phyloP scores from a whole-genome alignment of 2,888 invertebrate species.

The Leistus spinibarbis region DNA sequence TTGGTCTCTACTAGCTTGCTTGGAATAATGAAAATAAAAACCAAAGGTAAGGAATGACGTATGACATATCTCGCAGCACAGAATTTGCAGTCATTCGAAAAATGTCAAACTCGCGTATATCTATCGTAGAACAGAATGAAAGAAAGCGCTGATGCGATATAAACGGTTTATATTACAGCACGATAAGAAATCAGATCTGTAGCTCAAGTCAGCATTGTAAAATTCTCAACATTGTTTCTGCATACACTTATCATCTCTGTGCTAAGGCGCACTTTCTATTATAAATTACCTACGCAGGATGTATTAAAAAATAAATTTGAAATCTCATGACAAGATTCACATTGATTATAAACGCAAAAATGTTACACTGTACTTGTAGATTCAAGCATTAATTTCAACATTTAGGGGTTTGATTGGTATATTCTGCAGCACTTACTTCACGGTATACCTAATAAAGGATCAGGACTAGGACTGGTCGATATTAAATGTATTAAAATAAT shows the following conservation, averaged over 20 bases:
- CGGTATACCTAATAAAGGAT: too few relatives aligned
- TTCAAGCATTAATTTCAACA: not conserved
- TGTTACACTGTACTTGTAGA: not conserved
- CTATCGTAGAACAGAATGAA: not conserved
- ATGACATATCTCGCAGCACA: not conserved
- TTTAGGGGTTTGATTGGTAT: too few relatives aligned
- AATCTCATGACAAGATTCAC: not conserved
- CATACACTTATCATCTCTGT: constrained; percentile 23
- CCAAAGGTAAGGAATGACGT: not conserved
- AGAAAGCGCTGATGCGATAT: not conserved
- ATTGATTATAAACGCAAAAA: not conserved
- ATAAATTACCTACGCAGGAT: constrained; percentile 8
- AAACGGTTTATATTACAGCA: not conserved
- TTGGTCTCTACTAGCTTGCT: not conserved
- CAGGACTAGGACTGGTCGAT: too few relatives aligned
- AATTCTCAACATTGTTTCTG: constrained; percentile 30
- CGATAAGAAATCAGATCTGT: constrained; percentile 28
- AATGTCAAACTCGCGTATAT: not conserved
- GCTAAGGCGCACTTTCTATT: constrained; percentile 25
- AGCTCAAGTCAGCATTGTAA: constrained; percentile 9
- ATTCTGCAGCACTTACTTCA: too few relatives aligned
- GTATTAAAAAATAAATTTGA: not conserved
- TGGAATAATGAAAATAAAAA: not conserved
- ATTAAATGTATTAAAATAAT: too few relatives aligned
- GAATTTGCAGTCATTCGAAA: not conserved